These are phyloP conservation scores for Phthorimaea operculella DNA, from an alignment of 1,140 invertebrate genomes.

Conservation along the genomic window DNA sequence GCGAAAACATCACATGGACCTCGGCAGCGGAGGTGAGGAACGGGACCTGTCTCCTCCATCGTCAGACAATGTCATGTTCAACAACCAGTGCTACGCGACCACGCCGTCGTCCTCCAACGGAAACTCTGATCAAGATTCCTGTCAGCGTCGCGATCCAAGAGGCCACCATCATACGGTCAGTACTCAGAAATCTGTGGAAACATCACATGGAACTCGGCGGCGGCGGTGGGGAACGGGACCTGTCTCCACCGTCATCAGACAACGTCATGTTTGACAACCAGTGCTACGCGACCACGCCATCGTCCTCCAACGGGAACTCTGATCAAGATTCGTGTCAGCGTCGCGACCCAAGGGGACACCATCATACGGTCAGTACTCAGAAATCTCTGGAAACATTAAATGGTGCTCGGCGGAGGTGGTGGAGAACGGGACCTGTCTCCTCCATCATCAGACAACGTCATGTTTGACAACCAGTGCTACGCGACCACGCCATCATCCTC, in stretches of 20 bases:
- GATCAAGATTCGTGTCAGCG: constrained; percentile 81
- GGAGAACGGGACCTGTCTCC: constrained; percentile 80
- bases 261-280: constrained; percentile 94
- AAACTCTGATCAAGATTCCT: constrained; percentile 85
- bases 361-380: constrained; percentile 58
- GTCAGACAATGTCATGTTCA: constrained; percentile 92
- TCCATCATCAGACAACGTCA: constrained; percentile 90
- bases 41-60: constrained; percentile 85
- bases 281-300: constrained; percentile 92
- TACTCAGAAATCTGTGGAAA: not conserved
- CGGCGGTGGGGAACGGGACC: constrained; percentile 73
- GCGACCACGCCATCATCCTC: constrained; percentile 92
- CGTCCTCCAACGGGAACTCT: constrained; percentile 90
- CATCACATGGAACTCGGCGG: constrained; percentile 77
- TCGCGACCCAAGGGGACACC: constrained; percentile 65
- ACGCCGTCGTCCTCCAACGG: constrained; percentile 92
- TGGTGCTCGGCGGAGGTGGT: no score
- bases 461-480: constrained; percentile 95
- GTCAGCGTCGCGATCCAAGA: constrained; percentile 68
- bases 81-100: constrained; percentile 93
- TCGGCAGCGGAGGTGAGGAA: constrained; percentile 63
- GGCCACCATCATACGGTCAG: constrained; percentile 68
- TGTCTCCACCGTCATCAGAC: constrained; percentile 85
- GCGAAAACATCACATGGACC: constrained; percentile 73
- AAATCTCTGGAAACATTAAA: no score